Conservation (phyloP, 2,113 vertebrate genomes). For the Apeltes quadracus region DNA sequence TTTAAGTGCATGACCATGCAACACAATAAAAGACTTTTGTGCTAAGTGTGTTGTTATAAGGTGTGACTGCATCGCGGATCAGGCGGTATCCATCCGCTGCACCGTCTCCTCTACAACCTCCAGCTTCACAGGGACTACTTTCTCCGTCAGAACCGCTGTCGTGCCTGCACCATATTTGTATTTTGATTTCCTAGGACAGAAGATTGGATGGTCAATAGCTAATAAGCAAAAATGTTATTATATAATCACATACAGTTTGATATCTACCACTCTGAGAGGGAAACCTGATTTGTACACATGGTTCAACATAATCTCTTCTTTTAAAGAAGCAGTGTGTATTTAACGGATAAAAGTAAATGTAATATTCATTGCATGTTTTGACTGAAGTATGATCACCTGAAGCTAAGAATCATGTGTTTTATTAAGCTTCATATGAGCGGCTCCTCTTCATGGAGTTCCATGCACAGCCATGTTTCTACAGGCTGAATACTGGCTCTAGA, state of each 20-base stretch:
- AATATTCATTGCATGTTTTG: neutral
- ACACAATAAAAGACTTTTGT: neutral
- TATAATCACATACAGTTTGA: no score
- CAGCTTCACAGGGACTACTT: conserved; percentile 68
- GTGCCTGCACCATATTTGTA: conserved; percentile 76
- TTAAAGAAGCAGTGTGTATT: neutral
- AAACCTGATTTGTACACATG: neutral
- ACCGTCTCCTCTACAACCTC: conserved; percentile 71
- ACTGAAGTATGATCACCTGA: neutral
- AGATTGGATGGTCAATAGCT: neutral
- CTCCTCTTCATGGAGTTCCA: neutral
- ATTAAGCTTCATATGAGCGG: neutral
- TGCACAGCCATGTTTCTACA: no score
- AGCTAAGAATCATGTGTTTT: no score
- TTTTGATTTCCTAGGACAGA: conserved; percentile 55
- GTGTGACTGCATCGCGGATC: neutral
- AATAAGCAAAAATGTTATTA: neutral
- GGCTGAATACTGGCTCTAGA: no score
- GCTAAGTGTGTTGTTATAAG: neutral
- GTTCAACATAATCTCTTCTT: neutral
- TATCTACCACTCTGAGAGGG: neutral
- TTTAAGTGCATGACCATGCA: no score
- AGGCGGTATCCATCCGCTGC: conserved; percentile 74
- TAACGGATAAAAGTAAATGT: neutral
- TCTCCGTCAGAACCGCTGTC: conserved; percentile 71